Percentiles rank a stretch among this genome's conserved stretches.
Conservation (phyloP, 2,888 invertebrate genomes). For the Lithophane ornitopus region DNA sequence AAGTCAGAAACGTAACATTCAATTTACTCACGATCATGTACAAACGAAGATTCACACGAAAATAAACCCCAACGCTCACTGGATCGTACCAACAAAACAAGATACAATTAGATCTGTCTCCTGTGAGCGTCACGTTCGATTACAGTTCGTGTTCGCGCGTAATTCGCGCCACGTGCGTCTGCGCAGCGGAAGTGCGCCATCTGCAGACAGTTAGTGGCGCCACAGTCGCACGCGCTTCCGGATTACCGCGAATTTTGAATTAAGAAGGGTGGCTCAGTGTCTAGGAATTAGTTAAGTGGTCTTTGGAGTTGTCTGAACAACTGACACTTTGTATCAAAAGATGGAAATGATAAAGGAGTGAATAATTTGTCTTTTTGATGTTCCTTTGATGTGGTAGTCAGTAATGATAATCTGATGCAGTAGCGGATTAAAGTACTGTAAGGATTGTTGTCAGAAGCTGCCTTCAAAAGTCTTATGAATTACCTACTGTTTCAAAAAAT, state of each 20-base stretch:
- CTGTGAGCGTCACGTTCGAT: slow-evolving; percentile 73
- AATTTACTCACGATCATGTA: slow-evolving; percentile 40
- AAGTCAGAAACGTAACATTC: slow-evolving; percentile 46
- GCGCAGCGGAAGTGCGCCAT: slow-evolving; percentile 72
- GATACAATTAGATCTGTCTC: slow-evolving; percentile 63
- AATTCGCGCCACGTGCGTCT: slow-evolving; percentile 74
- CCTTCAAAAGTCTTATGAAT: neutral
- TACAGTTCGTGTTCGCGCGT: slow-evolving; percentile 74
- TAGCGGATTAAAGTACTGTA: neutral
- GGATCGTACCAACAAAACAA: slow-evolving; percentile 56
- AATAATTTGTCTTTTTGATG: neutral
- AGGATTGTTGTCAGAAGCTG: neutral
- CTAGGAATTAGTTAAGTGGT: slow-evolving; percentile 51
- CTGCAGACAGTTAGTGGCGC: slow-evolving; percentile 74
- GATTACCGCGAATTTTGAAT: slow-evolving; percentile 64
- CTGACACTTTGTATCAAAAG: slow-evolving; percentile 47
- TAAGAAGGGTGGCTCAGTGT: slow-evolving; percentile 56
- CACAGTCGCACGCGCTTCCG: slow-evolving; percentile 71
- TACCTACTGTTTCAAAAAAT: neutral
- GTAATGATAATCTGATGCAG: neutral
- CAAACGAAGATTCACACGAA: slow-evolving; percentile 41
- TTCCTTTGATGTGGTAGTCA: slow-evolving; percentile 24
- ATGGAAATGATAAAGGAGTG: slow-evolving; percentile 38
- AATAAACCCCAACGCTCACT: slow-evolving; percentile 51
- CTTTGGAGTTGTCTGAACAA: slow-evolving; percentile 33